Evolutionary conservation across 2,797 vertebrate species (phyloP).

Genomic region (Vultur gryphus): DNA sequence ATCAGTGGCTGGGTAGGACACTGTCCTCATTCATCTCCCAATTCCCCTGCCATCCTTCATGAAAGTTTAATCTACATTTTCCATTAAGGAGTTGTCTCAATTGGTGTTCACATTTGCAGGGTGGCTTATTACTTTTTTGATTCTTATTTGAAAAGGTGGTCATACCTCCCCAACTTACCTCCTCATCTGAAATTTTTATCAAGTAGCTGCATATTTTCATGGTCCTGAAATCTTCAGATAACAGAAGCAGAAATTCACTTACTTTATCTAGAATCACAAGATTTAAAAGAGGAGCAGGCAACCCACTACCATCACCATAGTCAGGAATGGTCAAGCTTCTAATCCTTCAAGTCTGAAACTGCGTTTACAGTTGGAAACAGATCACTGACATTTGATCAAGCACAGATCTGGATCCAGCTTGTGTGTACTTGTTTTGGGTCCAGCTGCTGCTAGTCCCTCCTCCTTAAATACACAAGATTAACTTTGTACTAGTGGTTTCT

Average conservation of each 20-base stretch:
- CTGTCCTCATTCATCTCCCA: slow-evolving; percentile 14
- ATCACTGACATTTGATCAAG: background rate
- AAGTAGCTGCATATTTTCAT: background rate
- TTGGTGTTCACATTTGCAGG: background rate
- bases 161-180: background rate
- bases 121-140: background rate
- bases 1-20: background rate
- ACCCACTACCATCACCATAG: background rate
- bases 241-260: background rate
- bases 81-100: background rate
- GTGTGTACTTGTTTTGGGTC: background rate
- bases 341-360: background rate
- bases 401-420: background rate
- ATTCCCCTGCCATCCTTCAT: background rate
- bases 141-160: background rate
- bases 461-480: background rate
- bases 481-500: background rate
- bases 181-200: background rate
- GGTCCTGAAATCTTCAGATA: background rate
- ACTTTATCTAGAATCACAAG: background rate
- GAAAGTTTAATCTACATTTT: slow-evolving; percentile 24
- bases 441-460: background rate
- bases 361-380: background rate
- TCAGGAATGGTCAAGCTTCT: background rate
- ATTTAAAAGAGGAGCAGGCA: background rate